These are phyloP conservation scores for Uropsilus gracilis DNA, from an alignment of 2,113 vertebrate species.

Conservation along the genomic window DNA sequence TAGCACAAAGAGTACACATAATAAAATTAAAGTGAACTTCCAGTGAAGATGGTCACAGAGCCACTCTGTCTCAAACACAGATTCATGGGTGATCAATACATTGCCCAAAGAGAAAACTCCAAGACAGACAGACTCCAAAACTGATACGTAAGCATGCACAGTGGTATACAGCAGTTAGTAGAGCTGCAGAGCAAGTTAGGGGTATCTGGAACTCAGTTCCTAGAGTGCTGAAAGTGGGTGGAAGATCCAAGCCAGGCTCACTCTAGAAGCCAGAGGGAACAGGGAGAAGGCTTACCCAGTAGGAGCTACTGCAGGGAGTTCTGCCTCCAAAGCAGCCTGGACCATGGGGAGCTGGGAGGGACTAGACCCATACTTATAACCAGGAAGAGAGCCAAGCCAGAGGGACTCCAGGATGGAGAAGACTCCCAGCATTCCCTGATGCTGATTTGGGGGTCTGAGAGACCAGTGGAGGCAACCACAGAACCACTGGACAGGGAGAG, in stretches of 20 bases:
- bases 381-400: neutral
- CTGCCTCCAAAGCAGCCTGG: neutral
- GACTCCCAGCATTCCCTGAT: neutral
- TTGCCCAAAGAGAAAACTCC: neutral
- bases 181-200: neutral
- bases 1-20: neutral
- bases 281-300: neutral
- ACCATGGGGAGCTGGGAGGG: neutral
- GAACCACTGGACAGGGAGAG: constrained; percentile 20
- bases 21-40: neutral
- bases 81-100: neutral
- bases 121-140: neutral
- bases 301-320: constrained; percentile 1
- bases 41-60: neutral
- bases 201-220: neutral
- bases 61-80: neutral
- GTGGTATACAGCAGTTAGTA: neutral
- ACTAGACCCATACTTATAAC: neutral
- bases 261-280: neutral
- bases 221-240: neutral
- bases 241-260: neutral
- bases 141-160: neutral
- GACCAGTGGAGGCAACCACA: neutral
- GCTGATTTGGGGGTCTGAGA: neutral
- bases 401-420: neutral